Base-by-base conservation (phyloP, 2,888 invertebrate species). In the Lucinisca nassula region DNA sequence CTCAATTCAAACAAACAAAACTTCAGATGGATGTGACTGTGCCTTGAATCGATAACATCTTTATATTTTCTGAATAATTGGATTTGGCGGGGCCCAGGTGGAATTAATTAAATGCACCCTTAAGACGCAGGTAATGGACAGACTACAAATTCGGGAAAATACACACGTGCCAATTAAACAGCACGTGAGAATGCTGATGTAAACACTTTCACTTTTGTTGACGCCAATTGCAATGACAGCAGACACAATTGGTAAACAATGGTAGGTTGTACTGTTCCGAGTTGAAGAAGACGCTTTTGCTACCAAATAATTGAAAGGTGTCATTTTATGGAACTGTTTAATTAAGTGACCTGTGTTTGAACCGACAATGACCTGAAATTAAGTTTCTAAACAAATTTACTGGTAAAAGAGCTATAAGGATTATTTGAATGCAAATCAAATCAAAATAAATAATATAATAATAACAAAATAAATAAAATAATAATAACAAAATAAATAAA, bases 181-280 rank as follows among this genome's bases (percentile, higher is more conserved):
- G 3, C 12, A 32, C 67, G 12, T 67, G 67, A 67, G 67, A 32
- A 67, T 32, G 21, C 67, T 67, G 67, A n/a, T 35, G 17, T 35
- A 67, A 67, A 67, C 67, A 67, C 67, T 67, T 67, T 21, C 35
- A 67, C 35, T 35, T 67, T 67, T 67, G 67, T 67, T 35, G 35
- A 67, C 35, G 35, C 21, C 17, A 35, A 67, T 67, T 67, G 67
- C 30, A 67, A 17, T 67, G 67, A 67, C 67, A 67, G 67, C 35
- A 67, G 12, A 67, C 35, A 67, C 67, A 67, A 67, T 67, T 10
- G 17, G 24, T 1, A 17, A 10, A 67, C 67, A 67, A 67, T 67
- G 35, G 35, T 4, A 35, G 67, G 35, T 24, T 32, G 67, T 14
- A 21, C 12, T 10, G 17, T 3, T 10, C 12, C 67, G 8, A 21